Evolutionary conservation across 2,113 vertebrate genomes (phyloP).

Genomic region (Chitala chitala): DNA sequence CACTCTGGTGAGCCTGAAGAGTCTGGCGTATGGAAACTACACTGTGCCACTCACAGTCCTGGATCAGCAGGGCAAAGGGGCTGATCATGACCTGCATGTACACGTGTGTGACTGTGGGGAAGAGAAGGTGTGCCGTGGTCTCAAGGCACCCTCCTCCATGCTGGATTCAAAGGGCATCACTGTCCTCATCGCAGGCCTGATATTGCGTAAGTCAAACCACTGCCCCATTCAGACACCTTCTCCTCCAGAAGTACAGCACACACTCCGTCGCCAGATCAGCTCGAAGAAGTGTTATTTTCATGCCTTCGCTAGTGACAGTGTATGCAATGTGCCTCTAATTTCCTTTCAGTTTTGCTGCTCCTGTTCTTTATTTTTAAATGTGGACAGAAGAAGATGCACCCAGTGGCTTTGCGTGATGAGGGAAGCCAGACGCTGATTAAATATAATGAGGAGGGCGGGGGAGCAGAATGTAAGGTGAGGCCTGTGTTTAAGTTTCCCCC

Average conservation of each 20-base stretch:
- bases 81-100: conserved; percentile 40
- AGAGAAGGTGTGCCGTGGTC: conserved; percentile 29
- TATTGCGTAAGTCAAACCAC: conserved; percentile 66
- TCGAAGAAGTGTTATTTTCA: too few relatives aligned
- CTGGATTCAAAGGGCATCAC: conserved; percentile 46
- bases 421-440: conserved; percentile 55
- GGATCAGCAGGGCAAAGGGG: conserved; percentile 58
- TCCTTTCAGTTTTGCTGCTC: conserved; percentile 48
- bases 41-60: conserved; percentile 54
- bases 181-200: conserved; percentile 40
- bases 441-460: conserved; percentile 62
- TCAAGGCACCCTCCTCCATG: neutral
- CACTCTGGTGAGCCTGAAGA: conserved; percentile 51
- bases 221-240: neutral
- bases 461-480: conserved; percentile 45
- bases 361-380: conserved; percentile 27
- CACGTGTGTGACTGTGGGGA: conserved; percentile 58
- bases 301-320: too few relatives aligned
- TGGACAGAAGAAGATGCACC: neutral
- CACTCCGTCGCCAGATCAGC: neutral
- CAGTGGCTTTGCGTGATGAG: conserved; percentile 23
- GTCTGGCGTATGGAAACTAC: conserved; percentile 59
- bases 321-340: neutral
- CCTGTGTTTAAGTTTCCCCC: neutral
- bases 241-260: neutral